A percentile compares a stretch with the other conserved stretches of the same genome.
Conservation (phyloP, 2,888 invertebrate species). For the Buathra laborator region DNA sequence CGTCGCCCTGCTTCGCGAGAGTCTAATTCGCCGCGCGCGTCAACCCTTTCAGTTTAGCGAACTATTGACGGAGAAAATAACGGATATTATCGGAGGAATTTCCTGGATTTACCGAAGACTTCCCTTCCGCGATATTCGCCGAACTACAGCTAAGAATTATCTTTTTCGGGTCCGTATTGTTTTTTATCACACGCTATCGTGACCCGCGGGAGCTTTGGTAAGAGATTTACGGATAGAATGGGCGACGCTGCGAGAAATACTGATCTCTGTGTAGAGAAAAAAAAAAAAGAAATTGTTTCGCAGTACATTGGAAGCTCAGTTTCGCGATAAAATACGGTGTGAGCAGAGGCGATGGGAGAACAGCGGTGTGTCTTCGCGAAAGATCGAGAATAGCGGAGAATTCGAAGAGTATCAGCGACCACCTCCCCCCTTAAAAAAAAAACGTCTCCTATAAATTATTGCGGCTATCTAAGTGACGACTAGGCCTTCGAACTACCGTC, state of each 20-base stretch:
- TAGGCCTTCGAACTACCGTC: slow-evolving; percentile 69
- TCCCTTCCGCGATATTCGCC: neutral
- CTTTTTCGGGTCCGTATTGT: neutral
- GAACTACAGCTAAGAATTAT: neutral
- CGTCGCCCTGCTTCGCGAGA: neutral
- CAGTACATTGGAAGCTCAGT: slow-evolving; percentile 54
- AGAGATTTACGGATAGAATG: slow-evolving; percentile 18
- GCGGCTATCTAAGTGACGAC: slow-evolving; percentile 65
- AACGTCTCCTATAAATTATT: slow-evolving; percentile 46
- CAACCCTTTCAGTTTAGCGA: neutral
- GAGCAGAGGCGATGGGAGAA: slow-evolving; percentile 8
- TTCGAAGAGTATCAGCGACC: slow-evolving; percentile 21
- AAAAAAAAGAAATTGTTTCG: slow-evolving; percentile 19
- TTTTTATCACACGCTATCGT: neutral
- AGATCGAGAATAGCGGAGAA: slow-evolving; percentile 33
- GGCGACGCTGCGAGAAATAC: slow-evolving; percentile 55
- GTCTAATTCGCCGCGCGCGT: neutral
- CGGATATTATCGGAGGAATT: neutral
- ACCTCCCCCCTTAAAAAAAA: slow-evolving; percentile 19
- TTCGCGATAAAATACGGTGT: slow-evolving; percentile 32
- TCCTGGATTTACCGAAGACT: neutral
- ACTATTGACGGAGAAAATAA: neutral
- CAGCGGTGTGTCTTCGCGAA: slow-evolving; percentile 34
- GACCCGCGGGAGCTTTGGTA: slow-evolving; percentile 7
- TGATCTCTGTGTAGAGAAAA: slow-evolving; percentile 21